phyloP scores from a whole-genome alignment of 1,140 invertebrate species.

The Caenorhabditis tropicalis region DNA sequence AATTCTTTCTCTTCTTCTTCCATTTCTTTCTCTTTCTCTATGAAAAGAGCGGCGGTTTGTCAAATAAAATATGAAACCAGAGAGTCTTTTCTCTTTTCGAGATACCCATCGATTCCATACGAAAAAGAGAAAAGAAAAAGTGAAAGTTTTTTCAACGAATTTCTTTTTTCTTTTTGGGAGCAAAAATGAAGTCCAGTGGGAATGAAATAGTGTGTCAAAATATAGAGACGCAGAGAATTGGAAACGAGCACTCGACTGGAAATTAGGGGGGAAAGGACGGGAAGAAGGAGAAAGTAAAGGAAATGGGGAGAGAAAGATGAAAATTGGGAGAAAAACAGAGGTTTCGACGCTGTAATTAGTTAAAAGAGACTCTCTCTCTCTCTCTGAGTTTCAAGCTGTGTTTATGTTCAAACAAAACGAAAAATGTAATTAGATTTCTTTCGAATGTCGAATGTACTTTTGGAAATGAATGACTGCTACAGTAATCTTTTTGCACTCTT shows the following conservation, averaged over 20 bases:
- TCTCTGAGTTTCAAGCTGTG: neutral
- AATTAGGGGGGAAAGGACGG: neutral
- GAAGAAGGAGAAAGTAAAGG: neutral
- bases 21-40: neutral
- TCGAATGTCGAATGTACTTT: too few species aligned
- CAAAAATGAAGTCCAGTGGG: neutral
- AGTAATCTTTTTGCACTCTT: too few species aligned
- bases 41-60: neutral
- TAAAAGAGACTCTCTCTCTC: neutral
- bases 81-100: slow-evolving; percentile 29
- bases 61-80: slow-evolving; percentile 45
- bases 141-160: slow-evolving; percentile 42
- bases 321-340: neutral
- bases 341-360: slow-evolving; percentile 3
- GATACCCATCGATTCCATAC: slow-evolving; percentile 17
- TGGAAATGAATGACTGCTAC: too few species aligned
- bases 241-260: slow-evolving; percentile 27
- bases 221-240: neutral
- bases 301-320: neutral
- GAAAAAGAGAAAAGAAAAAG: neutral
- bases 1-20: slow-evolving; percentile 6
- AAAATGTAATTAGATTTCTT: too few species aligned
- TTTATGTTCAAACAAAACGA: too few species aligned
- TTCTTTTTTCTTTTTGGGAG: slow-evolving; percentile 9
- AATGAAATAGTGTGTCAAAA: neutral